Percentiles rank a stretch among this genome's conserved stretches.
phyloP scores from a whole-genome alignment of 2,113 vertebrate genomes.

The Peucedramus taeniatus region DNA sequence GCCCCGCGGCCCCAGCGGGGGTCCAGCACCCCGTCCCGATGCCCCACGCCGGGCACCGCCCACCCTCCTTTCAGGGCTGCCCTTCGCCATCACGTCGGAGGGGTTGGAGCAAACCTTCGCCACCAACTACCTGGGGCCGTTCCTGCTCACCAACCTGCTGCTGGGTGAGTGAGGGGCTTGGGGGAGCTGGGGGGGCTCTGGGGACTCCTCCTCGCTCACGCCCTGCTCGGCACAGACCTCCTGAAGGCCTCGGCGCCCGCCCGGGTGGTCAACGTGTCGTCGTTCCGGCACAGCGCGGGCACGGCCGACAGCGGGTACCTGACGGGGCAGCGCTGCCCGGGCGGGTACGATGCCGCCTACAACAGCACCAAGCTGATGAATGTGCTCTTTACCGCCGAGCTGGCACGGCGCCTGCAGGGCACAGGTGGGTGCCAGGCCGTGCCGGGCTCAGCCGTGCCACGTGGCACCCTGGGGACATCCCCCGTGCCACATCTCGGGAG shows the following conservation, averaged over 20 bases:
- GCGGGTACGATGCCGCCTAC: constrained; percentile 19
- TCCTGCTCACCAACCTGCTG: constrained; percentile 87
- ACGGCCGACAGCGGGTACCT: constrained; percentile 71
- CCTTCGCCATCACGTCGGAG: constrained; percentile 71
- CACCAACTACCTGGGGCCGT: constrained; percentile 85
- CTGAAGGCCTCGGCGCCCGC: constrained; percentile 75
- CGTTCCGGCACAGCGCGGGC: constrained; percentile 71
- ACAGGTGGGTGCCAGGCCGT: constrained; percentile 65
- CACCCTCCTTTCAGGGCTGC: constrained; percentile 69
- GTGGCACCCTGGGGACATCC: neutral
- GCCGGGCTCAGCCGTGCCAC: neutral
- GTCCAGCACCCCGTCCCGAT: fast-evolving
- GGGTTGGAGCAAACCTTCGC: constrained; percentile 79
- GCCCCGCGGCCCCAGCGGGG: fast-evolving
- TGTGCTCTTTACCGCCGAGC: constrained; percentile 78
- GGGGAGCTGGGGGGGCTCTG: neutral
- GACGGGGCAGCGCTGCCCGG: constrained; percentile 51
- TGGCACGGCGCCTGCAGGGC: constrained; percentile 76
- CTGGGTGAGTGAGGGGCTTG: constrained; percentile 67
- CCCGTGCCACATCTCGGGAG: fast-evolving
- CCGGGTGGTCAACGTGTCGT: constrained; percentile 80
- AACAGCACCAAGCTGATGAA: constrained; percentile 85
- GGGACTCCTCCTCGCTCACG: neutral
- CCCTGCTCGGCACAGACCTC: constrained; percentile 61
- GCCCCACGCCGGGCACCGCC: fast-evolving